Evolutionary conservation across 2,888 invertebrate species (phyloP).

Genomic region (Sarcophaga subvicina): DNA sequence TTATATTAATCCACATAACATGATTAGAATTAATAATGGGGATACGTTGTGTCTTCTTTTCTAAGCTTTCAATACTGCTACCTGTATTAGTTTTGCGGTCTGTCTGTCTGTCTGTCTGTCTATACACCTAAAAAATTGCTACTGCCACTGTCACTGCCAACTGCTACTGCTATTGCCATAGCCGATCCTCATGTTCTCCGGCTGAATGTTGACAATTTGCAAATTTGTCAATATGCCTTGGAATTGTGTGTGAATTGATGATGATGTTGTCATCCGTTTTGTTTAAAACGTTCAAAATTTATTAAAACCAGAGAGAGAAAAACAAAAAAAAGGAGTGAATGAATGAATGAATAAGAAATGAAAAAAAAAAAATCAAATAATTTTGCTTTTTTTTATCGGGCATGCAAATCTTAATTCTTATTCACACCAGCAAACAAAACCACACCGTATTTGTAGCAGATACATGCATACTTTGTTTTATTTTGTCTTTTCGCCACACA

Average conservation of each 20-base stretch:
- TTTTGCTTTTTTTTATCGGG: slow-evolving; percentile 42
- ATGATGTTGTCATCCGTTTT: slow-evolving; percentile 69
- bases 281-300: slow-evolving; percentile 37
- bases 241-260: slow-evolving; percentile 35
- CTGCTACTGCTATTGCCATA: slow-evolving; percentile 41
- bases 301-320: slow-evolving; percentile 40
- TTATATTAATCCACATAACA: slow-evolving; percentile 69
- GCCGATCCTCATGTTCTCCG: neutral
- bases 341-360: neutral
- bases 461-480: neutral
- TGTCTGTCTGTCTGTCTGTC: too few species aligned
- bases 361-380: slow-evolving; percentile 20
- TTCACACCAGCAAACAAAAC: slow-evolving; percentile 63
- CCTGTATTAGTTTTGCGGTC: neutral
- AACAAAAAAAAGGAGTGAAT: neutral
- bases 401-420: slow-evolving; percentile 68
- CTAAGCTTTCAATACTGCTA: slow-evolving; percentile 43
- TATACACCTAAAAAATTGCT: neutral
- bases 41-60: slow-evolving; percentile 24
- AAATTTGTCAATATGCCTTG: slow-evolving; percentile 56
- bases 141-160: slow-evolving; percentile 10
- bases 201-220: slow-evolving; percentile 54
- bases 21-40: slow-evolving; percentile 64
- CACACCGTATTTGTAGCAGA: slow-evolving; percentile 52
- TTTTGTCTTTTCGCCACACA: neutral